phyloP scores from a whole-genome alignment of 2,113 vertebrate genomes.

The Silurus meridionalis region DNA sequence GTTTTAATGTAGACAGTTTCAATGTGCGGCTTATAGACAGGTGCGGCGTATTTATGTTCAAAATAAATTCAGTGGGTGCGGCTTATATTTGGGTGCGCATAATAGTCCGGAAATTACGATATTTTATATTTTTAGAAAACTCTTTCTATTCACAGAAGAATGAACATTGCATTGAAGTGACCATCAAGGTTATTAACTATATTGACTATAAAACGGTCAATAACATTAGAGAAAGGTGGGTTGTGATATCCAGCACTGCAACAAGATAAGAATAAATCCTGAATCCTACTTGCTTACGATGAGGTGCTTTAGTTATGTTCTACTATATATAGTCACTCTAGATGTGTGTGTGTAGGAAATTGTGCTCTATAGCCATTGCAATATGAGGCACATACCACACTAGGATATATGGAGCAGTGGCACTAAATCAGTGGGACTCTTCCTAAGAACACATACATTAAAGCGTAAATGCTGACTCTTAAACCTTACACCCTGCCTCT shows the following conservation, averaged over 20 bases:
- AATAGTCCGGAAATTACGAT: no score
- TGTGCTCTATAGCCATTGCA: background rate
- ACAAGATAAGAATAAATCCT: background rate
- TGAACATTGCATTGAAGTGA: no score
- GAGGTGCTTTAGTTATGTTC: background rate
- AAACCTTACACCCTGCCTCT: background rate
- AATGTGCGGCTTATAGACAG: no score
- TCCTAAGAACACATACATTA: background rate
- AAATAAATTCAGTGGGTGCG: no score
- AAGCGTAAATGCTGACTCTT: background rate
- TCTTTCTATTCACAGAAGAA: no score
- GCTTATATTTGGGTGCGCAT: no score
- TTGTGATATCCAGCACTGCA: background rate
- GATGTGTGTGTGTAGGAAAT: background rate
- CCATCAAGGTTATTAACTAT: no score
- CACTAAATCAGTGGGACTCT: slow-evolving; percentile 4
- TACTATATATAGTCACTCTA: background rate
- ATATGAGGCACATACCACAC: background rate
- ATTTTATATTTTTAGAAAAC: no score
- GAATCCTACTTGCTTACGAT: background rate
- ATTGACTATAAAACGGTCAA: no score
- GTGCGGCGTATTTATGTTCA: no score
- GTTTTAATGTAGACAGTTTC: no score
- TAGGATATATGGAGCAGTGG: background rate
- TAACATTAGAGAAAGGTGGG: background rate